A percentile compares a stretch with the other conserved stretches of the same genome.
These are phyloP conservation scores for Serripes groenlandicus DNA, from an alignment of 2,888 invertebrate genomes.

Conservation along the genomic window DNA sequence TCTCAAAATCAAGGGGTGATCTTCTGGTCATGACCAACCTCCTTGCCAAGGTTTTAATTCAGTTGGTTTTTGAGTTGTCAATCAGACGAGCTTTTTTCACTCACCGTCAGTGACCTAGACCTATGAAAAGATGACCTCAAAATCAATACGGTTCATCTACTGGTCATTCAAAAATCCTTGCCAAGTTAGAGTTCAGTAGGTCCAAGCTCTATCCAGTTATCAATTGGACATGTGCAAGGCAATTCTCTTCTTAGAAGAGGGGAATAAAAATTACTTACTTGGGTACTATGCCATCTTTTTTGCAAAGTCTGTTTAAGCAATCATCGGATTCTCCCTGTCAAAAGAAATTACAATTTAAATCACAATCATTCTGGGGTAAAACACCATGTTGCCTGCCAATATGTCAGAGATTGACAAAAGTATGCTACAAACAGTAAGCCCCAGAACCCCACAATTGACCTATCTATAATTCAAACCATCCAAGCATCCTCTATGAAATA, in stretches of 20 bases:
- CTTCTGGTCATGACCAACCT: no score
- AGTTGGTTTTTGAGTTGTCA: no score
- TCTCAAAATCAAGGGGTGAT: no score
- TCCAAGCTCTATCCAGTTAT: not conserved
- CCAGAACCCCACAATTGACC: not conserved
- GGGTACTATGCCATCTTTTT: constrained; percentile 96
- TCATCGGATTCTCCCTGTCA: constrained; percentile 95
- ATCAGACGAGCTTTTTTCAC: no score
- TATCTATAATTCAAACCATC: no score
- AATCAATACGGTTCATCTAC: not conserved
- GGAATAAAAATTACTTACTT: constrained; percentile 89
- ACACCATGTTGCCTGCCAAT: not conserved
- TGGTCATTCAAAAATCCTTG: not conserved
- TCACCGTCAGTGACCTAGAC: no score
- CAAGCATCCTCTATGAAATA: no score
- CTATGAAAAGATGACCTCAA: not conserved
- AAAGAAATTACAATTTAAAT: not conserved
- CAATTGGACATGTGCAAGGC: not conserved
- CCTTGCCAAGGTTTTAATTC: no score
- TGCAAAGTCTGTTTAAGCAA: constrained; percentile 96
- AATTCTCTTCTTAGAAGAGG: not conserved
- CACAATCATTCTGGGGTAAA: not conserved
- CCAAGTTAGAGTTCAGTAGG: not conserved
- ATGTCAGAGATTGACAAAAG: not conserved
- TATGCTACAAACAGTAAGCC: not conserved